Base-by-base conservation (phyloP, 1,140 invertebrate species). In the Platorchestia sp. region DNA sequence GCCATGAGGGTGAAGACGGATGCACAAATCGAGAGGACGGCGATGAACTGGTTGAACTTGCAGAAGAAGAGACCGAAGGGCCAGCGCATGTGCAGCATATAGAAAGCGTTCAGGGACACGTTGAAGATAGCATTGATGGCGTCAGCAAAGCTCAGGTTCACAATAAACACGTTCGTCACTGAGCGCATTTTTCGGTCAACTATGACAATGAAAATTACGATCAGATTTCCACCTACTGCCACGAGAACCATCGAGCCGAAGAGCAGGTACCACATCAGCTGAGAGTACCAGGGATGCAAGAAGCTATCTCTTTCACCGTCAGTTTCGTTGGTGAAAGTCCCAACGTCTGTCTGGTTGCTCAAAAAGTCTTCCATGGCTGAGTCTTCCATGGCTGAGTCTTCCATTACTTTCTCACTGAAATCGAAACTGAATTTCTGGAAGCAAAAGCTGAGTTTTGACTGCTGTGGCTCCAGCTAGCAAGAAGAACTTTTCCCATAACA, bases 1-100 rank as follows among this genome's bases (percentile, higher is more conserved):
- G 99, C 99, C 98, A 99, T 99, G 86, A 99, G 98, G 0, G 99
- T 99, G 97, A 99, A 99, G 45, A 99, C 99, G 86, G 98, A 99
- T 0, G 99, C 99, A 95, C 98, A 98, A 96, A 99, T 99, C 90
- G 99, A 99, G 51, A 99, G 98, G 0, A 99, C 98, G 0, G 99
- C 98, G 86, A 99, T 98, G 97, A 99, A 99, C 97, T 99, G 99
- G 96, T 98, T 98, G 96, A 99, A 98, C 97, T 99, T 99, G 98
- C 99, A 99, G 97, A 99, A 99, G 95, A 98, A 97, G 91, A 98
- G 98, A 0, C 99, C 99, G 97, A 99, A 99, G 14, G 98, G 99
- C 99, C 99, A 99, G 97, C 99, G 98, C 40, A 98, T 98, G 97
- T 98, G 98, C 96, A 99, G 97, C 98, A 99, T 99, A 97, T 99